Base-by-base conservation (phyloP, 2,113 vertebrate species). In the Actinemys pallida region DNA sequence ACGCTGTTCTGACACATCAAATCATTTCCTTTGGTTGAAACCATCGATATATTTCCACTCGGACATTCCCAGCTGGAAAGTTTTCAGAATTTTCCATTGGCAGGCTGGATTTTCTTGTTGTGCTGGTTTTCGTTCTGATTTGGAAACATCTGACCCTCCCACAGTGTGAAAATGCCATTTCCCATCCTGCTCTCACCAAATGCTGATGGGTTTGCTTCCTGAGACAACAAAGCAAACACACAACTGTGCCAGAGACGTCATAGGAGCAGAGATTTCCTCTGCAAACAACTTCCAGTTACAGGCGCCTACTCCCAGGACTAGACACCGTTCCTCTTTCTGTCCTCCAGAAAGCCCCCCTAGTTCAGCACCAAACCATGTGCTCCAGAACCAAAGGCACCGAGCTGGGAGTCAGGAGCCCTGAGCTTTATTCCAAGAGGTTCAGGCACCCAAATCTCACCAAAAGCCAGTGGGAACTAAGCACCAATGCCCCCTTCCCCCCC, bases 11-110 rank as follows among this genome's bases (percentile, higher is more conserved):
- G 76, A 88, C 94, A 90, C 0, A 5, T 92, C 96, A 95, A 83
- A 95, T 92, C 90, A 88, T 83, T 93, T 59, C 31, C 92, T 93
- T 45, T 86, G 56, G 90, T 82, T 72, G 85, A 89, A 86, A 59
- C 53, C 31, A 78, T 31, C 4, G 0, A 10, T 20, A 24, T 82
- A 35, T 82, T 42, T 88, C 56, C 49, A 20, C 29, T 45, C 78
- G 59, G 24, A 47, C 57, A 17, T 0, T 1, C 17, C 65, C 80
- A 5, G 5, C 10, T 91, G 76, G 87, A 89, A 86, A 82, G 42
- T 92, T 5, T 56, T n/a, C 22, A 29, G n/a, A 25, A 22, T 76
- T 86, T 75, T 81, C 52, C 45, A 27, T 39, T 27, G 52, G 14
- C 0, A 2, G 59, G 59, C 14, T 65, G 62, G 16, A 62, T 62